A percentile compares a stretch with the other conserved stretches of the same genome.
phyloP scores from a whole-genome alignment of 1,140 invertebrate species.

The Colletes latitarsis region DNA sequence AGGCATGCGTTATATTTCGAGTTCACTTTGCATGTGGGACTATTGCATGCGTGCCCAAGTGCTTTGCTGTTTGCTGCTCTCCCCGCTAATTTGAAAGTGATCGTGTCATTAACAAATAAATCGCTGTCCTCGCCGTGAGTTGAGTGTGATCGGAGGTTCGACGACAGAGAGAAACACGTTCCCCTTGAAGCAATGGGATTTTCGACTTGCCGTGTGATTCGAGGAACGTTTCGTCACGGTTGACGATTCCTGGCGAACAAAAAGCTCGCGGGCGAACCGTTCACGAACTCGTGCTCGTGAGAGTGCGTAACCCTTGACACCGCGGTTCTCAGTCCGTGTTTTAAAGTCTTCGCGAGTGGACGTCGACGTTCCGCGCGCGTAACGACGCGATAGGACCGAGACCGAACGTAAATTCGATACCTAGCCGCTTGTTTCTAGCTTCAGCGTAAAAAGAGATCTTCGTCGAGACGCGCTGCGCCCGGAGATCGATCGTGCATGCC shows the following conservation, averaged over 20 bases:
- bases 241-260: too few species aligned
- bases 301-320: too few species aligned
- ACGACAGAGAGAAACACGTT: not conserved
- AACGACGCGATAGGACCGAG: too few species aligned
- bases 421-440: slow-evolving; percentile 23
- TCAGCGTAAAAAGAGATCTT: not conserved
- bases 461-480: slow-evolving; percentile 18
- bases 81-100: slow-evolving; percentile 64
- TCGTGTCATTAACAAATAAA: slow-evolving; percentile 46
- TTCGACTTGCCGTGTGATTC: too few species aligned
- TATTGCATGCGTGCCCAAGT: slow-evolving; percentile 79
- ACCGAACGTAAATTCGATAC: not conserved
- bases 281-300: too few species aligned
- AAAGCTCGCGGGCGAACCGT: too few species aligned
- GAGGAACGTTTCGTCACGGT: not conserved
- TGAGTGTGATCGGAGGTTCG: slow-evolving; percentile 36
- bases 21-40: slow-evolving; percentile 77
- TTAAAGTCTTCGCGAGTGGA: too few species aligned
- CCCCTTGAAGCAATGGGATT: not conserved
- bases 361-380: too few species aligned
- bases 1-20: slow-evolving; percentile 56
- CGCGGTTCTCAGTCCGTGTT: too few species aligned
- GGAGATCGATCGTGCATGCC: slow-evolving; percentile 55
- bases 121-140: slow-evolving; percentile 33
- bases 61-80: slow-evolving; percentile 79